Evolutionary conservation across 2,888 invertebrate species (phyloP), one percentile per base, ranked within the genome.

Genomic region (Pachliopta kotzebuea): DNA sequence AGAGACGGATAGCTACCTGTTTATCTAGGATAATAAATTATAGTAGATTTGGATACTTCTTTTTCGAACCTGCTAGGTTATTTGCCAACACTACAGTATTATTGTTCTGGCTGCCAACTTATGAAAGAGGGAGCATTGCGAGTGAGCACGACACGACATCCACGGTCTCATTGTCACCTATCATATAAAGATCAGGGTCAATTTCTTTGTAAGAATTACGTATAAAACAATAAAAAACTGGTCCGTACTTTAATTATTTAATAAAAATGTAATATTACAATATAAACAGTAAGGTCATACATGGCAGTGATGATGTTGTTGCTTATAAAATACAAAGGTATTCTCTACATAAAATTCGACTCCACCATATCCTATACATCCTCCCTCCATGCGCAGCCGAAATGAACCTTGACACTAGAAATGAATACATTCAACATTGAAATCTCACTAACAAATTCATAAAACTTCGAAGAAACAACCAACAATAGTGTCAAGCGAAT

Each of bases 211-310:
- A 37, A 37, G 37, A 14, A 37, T 37, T 37, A 11, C 4, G 3
- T 37, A 37, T 9, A 14, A 14, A 37, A 17, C 14, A 37, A 37
- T 37, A 74, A 72, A 55, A 70, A 26, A 62, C 67, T 63, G 14
- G 68, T 70, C 69, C 70, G 70, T 78, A 78, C 81, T 79, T 83
- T 77, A 82, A 80, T 81, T 83, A 80, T 78, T 89, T 89, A 88
- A 89, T 89, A 90, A 88, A 86, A 90, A 84, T 86, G 75, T 87
- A 85, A 81, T 85, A 85, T 88, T 88, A 90, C 80, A 88, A 83
- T 90, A 90, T 86, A 90, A 89, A 90, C 89, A 88, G 88, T 90
- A 91, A 89, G 89, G 90, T 89, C 90, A 85, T 89, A 90, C 83
- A 90, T 90, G 90, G 90, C 90, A 91, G 90, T 91, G 90, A 88